Conservation (phyloP, 2,113 vertebrate genomes). For the Hydrolagus affinis region DNA sequence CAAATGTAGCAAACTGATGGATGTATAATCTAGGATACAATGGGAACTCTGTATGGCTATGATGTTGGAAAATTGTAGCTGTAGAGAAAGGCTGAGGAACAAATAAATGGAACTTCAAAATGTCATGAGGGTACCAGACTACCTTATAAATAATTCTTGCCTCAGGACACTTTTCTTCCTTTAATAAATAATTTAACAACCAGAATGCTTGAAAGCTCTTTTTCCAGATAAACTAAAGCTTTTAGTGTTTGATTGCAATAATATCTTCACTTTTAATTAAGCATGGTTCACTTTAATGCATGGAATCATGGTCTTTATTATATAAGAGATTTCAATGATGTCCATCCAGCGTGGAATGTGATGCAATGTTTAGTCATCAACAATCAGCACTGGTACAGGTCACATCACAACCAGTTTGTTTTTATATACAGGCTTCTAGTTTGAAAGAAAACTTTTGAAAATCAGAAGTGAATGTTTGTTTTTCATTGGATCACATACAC, state of each 20-base stretch:
- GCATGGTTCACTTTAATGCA: not conserved
- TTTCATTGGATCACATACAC: too few relatives aligned
- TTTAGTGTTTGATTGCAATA: not conserved
- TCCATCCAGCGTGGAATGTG: not conserved
- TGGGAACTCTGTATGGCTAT: not conserved
- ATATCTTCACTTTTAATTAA: not conserved
- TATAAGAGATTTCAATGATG: not conserved
- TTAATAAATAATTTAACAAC: not conserved
- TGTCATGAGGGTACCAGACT: not conserved
- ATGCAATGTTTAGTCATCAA: slow-evolving; percentile 23
- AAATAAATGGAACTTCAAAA: not conserved
- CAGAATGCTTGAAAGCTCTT: not conserved
- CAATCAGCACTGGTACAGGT: slow-evolving; percentile 1
- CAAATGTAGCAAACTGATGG: not conserved
- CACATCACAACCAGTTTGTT: too few relatives aligned
- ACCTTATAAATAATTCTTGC: not conserved
- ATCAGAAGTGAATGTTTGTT: too few relatives aligned
- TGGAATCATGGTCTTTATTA: not conserved
- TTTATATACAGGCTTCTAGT: too few relatives aligned
- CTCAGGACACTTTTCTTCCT: not conserved
- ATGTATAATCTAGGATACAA: too few relatives aligned
- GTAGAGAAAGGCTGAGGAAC: not conserved
- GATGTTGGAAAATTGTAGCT: too few relatives aligned
- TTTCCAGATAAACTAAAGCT: not conserved
- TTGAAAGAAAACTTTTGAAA: too few relatives aligned